Conservation (phyloP, 1,140 invertebrate species). For the Nomia melanderi region DNA sequence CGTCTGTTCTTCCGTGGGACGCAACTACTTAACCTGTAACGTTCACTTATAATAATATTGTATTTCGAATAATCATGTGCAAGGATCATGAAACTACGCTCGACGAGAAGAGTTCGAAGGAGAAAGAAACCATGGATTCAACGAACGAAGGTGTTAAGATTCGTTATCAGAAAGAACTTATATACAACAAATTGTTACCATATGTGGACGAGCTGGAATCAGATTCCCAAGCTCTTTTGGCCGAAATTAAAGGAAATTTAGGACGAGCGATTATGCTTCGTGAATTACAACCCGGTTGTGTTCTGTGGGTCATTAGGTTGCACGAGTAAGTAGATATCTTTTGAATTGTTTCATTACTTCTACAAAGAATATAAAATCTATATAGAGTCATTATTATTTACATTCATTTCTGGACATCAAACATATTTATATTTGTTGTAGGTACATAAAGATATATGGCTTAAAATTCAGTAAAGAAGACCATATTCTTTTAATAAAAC, state of each 20-base stretch:
- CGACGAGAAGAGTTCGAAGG: background rate
- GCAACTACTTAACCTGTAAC: background rate
- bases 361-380: background rate
- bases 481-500: slow-evolving; percentile 92
- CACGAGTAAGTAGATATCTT: slow-evolving; percentile 81
- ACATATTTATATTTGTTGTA: slow-evolving; percentile 76
- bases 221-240: slow-evolving; percentile 83
- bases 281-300: slow-evolving; percentile 86
- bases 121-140: background rate
- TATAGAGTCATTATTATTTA: background rate
- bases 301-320: slow-evolving; percentile 84
- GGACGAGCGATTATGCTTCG: slow-evolving; percentile 85
- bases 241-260: slow-evolving; percentile 87
- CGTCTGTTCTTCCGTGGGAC: background rate
- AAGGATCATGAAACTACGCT: background rate
- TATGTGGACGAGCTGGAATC: slow-evolving; percentile 85
- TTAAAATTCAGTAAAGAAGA: slow-evolving; percentile 94
- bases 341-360: background rate
- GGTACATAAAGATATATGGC: slow-evolving; percentile 92
- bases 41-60: background rate
- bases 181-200: slow-evolving; percentile 86
- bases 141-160: background rate
- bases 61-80: background rate
- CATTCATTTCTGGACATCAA: background rate
- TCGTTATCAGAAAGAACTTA: slow-evolving; percentile 83